Base-by-base conservation (phyloP, 2,113 vertebrate genomes). In the Promerops cafer region DNA sequence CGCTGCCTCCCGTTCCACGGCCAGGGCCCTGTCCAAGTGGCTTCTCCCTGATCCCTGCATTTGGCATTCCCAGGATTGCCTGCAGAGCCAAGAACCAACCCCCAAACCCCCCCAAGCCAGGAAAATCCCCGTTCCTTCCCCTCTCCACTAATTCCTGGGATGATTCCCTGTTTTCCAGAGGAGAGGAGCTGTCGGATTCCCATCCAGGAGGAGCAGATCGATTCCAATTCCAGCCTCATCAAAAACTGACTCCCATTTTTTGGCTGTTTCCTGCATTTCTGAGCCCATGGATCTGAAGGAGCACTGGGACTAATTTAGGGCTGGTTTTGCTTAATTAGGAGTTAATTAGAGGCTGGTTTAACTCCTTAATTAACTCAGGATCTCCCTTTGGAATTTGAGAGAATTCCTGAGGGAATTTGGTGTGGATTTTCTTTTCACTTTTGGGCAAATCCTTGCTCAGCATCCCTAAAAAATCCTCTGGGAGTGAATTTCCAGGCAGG, bases 181-280 rank as follows among this genome's bases (percentile, higher is more conserved):
- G 72, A 11, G 44, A 19, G 33, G 10, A 95, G 86, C 89, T 97
- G 88, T 30, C 92, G 97, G 33, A 17, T 95, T 17, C 98, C 98
- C 31, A 63, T 98, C 83, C 98, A 98, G 63, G 98, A 98, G 68
- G 97, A 98, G n/a, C 97, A 98, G 1, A 22, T 82, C 0, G 96
- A 98, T 1, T 92, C 59, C 20, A 87, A 97, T 16, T 98, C 92
- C 40, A 94, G 95, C 57, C 92, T 98, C 68, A 94, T 87, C 89
- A 98, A 98, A 78, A 95, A 94, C 83, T 98, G 96, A 98, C 18
- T 59, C 28, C 35, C 21, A 3, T 9, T 27, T 16, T 10, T 10
- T n/a, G 30, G 10, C 37, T 4, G 2, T 21, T 30, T 6, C 61
- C 71, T 87, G 85, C n/a, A 0, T 37, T 42, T 69, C 87, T 87